Conservation (phyloP, 1,140 invertebrate genomes). For the Drosophila lacteicornis region DNA sequence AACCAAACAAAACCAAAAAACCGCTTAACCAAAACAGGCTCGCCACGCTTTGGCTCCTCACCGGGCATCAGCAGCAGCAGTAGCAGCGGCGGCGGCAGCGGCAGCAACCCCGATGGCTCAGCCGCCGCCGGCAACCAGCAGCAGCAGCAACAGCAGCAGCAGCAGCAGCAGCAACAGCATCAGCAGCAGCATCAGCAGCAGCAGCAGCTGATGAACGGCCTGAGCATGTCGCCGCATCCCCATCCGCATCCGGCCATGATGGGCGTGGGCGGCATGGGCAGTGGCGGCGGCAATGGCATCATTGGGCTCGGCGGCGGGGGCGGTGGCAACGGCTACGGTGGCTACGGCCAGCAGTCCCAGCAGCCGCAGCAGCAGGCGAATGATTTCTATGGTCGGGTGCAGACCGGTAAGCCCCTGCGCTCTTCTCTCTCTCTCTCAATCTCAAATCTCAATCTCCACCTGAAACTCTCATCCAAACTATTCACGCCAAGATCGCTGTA, state of each 20-base stretch:
- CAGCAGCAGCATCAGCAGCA: slow-evolving; percentile 69
- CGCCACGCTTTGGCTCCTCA: slow-evolving; percentile 79
- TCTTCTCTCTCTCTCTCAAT: slow-evolving; percentile 40
- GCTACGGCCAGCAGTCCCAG: slow-evolving; percentile 66
- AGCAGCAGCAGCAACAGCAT: slow-evolving; percentile 62
- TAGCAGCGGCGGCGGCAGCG: slow-evolving; percentile 23
- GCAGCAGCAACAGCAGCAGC: slow-evolving; percentile 63
- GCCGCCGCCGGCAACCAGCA: slow-evolving; percentile 60
- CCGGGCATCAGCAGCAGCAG: slow-evolving; percentile 58
- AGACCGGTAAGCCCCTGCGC: slow-evolving; percentile 84
- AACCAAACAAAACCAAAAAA: slow-evolving; percentile 31
- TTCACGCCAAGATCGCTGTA: slow-evolving; percentile 46
- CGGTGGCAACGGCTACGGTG: slow-evolving; percentile 28
- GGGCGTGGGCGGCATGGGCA: slow-evolving; percentile 72
- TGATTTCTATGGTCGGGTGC: slow-evolving; percentile 84
- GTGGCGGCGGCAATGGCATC: slow-evolving; percentile 73
- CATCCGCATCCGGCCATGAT: slow-evolving; percentile 72
- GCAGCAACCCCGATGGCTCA: slow-evolving; percentile 48
- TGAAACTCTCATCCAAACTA: slow-evolving; percentile 33
- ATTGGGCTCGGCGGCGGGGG: slow-evolving; percentile 72
- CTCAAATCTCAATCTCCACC: slow-evolving; percentile 30
- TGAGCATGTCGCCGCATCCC: slow-evolving; percentile 70
- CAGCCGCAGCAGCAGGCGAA: slow-evolving; percentile 65
- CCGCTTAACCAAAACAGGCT: slow-evolving; percentile 84
- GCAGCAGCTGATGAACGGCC: slow-evolving; percentile 68